phyloP scores from a whole-genome alignment of 2,113 vertebrate genomes.

The Sylvietta virens region DNA sequence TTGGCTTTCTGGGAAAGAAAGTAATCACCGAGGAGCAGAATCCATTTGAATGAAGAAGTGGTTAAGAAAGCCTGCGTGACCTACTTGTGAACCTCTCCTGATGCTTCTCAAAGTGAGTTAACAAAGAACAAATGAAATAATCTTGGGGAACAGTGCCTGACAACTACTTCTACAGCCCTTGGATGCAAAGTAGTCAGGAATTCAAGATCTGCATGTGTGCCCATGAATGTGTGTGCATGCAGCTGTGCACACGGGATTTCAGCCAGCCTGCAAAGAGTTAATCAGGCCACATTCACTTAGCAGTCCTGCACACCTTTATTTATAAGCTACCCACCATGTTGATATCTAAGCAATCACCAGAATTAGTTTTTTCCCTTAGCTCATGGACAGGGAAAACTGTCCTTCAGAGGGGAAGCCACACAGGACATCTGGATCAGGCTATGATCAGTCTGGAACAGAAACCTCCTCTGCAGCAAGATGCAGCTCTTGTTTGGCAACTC shows the following conservation, averaged over 20 bases:
- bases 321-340: background rate
- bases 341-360: background rate
- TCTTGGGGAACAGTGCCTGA: background rate
- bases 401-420: background rate
- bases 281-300: background rate
- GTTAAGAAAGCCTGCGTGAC: background rate
- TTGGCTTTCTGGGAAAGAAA: background rate
- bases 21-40: background rate
- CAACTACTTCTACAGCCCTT: background rate
- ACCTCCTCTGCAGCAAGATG: conserved; percentile 5
- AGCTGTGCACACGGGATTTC: background rate
- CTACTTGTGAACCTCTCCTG: background rate
- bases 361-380: background rate
- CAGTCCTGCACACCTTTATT: background rate
- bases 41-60: background rate
- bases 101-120: background rate
- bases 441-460: background rate
- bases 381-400: background rate
- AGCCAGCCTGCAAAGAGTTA: background rate
- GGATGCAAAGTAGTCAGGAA: background rate
- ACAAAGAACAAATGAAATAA: background rate
- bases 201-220: background rate
- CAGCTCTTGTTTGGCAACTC: background rate
- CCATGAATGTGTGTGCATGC: background rate
- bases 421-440: background rate